These are phyloP conservation scores for Hydrocynus forskahlii DNA, from an alignment of 2,797 vertebrate genomes.

Conservation along the genomic window DNA sequence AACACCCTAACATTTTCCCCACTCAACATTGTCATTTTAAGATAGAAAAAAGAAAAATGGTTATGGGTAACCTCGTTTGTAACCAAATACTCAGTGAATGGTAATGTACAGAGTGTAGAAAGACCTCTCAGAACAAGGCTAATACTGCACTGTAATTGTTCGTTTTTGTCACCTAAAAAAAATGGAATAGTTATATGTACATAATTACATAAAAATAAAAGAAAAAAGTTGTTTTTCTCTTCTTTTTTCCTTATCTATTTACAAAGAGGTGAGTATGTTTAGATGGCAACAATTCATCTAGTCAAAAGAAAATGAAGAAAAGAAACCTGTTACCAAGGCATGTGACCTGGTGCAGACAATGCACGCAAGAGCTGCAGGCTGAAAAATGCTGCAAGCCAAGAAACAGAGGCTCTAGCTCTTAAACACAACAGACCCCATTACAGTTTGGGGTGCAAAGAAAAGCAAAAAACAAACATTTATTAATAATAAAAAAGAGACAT, in stretches of 20 bases:
- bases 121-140: conserved; percentile 57
- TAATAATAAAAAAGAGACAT: not conserved
- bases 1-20: not conserved
- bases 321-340: conserved; percentile 56
- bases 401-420: conserved; percentile 64
- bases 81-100: conserved; percentile 62
- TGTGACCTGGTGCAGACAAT: conserved; percentile 55
- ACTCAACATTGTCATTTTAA: not conserved
- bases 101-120: conserved; percentile 58
- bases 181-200: conserved; percentile 61
- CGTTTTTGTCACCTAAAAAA: conserved; percentile 53
- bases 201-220: conserved; percentile 62
- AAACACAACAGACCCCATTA: conserved; percentile 4
- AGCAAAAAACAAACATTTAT: too few species aligned
- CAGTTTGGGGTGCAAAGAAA: too few species aligned
- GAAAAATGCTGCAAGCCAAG: conserved; percentile 60
- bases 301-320: conserved; percentile 53
- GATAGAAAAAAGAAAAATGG: not conserved
- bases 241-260: conserved; percentile 60
- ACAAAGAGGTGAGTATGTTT: conserved; percentile 66
- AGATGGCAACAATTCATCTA: conserved; percentile 60
- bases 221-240: conserved; percentile 17
- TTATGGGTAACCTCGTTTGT: conserved; percentile 12
- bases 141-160: conserved; percentile 77
- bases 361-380: conserved; percentile 51